These are phyloP conservation scores for Drosophila heteroneura DNA, from an alignment of 2,888 invertebrate species.

Conservation along the genomic window DNA sequence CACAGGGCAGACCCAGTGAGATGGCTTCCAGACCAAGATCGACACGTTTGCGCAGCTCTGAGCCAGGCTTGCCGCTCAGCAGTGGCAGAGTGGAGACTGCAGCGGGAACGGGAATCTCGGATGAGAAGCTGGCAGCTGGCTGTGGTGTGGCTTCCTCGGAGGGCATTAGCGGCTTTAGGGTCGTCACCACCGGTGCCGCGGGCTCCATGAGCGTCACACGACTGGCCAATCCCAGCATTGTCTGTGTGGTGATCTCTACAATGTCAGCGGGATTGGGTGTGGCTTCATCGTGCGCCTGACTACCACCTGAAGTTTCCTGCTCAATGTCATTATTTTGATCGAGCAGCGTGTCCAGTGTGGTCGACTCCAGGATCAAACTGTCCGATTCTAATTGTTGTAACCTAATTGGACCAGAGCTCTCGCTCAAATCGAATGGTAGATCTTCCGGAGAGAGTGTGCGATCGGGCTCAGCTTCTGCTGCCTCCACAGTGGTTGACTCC, in stretches of 20 bases:
- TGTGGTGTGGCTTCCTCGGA: conserved; percentile 70
- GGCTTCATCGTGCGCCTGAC: conserved; percentile 53
- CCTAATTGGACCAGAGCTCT: conserved; percentile 51
- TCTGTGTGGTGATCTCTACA: conserved; percentile 84
- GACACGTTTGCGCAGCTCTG: conserved; percentile 84
- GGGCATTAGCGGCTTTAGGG: conserved; percentile 76
- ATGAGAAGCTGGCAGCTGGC: conserved; percentile 47
- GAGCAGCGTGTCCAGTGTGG: conserved; percentile 58
- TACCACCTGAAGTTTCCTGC: conserved; percentile 18
- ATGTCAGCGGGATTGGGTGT: conserved; percentile 81
- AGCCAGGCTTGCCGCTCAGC: conserved; percentile 61
- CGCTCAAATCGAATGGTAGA: conserved; percentile 80
- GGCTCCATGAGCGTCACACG: conserved; percentile 86
- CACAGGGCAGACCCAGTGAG: conserved; percentile 92
- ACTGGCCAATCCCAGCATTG: conserved; percentile 84
- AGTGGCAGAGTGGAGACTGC: conserved; percentile 21
- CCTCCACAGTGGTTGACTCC: conserved; percentile 23
- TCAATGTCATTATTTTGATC: conserved; percentile 58
- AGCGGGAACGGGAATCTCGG: conserved; percentile 26
- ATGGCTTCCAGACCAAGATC: conserved; percentile 86
- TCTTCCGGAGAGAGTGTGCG: conserved; percentile 77
- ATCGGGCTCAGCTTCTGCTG: conserved; percentile 42
- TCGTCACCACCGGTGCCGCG: conserved; percentile 82
- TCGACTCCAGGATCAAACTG: conserved; percentile 81
- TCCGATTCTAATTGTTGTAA: conserved; percentile 82